A percentile compares a stretch with the other conserved stretches of the same genome.
Conservation (phyloP, 2,113 vertebrate genomes). For the Sardina pilchardus region DNA sequence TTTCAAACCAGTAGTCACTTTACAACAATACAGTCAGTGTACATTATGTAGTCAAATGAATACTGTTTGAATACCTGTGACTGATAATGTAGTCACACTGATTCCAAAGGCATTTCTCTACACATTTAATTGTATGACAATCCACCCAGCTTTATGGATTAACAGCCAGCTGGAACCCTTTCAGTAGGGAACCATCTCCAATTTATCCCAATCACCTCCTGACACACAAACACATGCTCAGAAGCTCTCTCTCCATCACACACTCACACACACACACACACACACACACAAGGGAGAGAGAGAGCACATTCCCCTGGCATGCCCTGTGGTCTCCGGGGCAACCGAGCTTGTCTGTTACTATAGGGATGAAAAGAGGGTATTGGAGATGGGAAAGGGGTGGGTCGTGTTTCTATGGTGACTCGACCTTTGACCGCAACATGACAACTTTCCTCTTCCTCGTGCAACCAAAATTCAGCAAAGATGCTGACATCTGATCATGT, state of each 20-base stretch:
- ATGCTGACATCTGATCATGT: constrained; percentile 17
- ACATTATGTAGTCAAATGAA: background rate
- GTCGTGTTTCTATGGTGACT: constrained; percentile 51
- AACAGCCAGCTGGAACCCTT: constrained; percentile 12
- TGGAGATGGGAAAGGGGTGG: constrained; percentile 44
- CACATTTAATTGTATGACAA: background rate
- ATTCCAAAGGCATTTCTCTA: background rate
- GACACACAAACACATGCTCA: constrained; percentile 14
- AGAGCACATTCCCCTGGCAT: constrained; percentile 62
- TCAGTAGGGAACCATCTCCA: background rate
- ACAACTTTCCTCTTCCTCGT: background rate
- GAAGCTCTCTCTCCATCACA: constrained; percentile 16
- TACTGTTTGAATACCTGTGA: background rate
- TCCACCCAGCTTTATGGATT: background rate
- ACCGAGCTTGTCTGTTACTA: constrained; percentile 66
- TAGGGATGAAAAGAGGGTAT: constrained; percentile 70
- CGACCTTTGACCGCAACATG: constrained; percentile 55
- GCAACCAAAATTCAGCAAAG: background rate
- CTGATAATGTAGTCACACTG: background rate
- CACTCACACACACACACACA: constrained; percentile 13
- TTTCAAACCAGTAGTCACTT: background rate
- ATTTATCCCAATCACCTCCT: constrained; percentile 14
- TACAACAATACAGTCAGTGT: background rate
- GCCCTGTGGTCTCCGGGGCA: constrained; percentile 65
- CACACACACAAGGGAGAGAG: constrained; percentile 14